Evolutionary conservation across 2,797 vertebrate genomes (phyloP), one percentile per base, ranked within the genome.

Genomic region (Uromys caudimaculatus): DNA sequence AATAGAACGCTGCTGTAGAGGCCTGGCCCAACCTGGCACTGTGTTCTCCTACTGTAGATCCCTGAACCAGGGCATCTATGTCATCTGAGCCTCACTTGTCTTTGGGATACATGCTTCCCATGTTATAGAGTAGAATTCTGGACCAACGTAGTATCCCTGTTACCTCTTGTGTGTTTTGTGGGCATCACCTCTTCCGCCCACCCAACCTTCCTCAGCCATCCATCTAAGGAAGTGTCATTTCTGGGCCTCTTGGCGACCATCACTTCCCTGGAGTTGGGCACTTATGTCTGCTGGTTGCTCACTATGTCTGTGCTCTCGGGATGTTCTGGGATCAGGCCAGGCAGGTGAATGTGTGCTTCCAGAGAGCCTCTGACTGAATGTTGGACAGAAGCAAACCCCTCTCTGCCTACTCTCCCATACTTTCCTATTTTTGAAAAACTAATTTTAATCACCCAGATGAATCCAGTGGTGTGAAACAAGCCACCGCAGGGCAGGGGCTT

Each of bases 51-150:
- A 9, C 50, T 2, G 2, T 6, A 10, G 35, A 75, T 44, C 10
- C 50, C 32, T 29, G 83, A 11, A 35, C 50, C 0, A 44, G 75
- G 14, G 10, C 5, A 0, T 44, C 52, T 6, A 0, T 10, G 52
- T 64, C 35, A 1, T 44, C 27, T 0, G 3, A 60, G 69, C 14
- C n/a, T n/a, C 47, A 0, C 64, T n/a, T 41, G 50, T 27, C 76
- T 23, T 0, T 13, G 56, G 24, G 78, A 7, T 2, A 9, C 2
- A 7, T 2, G n/a, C 24, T 6, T 0, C 27, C 27, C 1, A 0
- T 14, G 56, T 14, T 82, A 27, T 1, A 19, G 84, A 29, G 4
- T 16, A 2, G 14, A 19, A 0, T 38, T 38, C 27, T 44, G 19
- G 10, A 52, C 62, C 41, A 4, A 11, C 23, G 13, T 16, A 16